Evolutionary conservation across 2,888 invertebrate species (phyloP).

Genomic region (Falcaria lacertinaria): DNA sequence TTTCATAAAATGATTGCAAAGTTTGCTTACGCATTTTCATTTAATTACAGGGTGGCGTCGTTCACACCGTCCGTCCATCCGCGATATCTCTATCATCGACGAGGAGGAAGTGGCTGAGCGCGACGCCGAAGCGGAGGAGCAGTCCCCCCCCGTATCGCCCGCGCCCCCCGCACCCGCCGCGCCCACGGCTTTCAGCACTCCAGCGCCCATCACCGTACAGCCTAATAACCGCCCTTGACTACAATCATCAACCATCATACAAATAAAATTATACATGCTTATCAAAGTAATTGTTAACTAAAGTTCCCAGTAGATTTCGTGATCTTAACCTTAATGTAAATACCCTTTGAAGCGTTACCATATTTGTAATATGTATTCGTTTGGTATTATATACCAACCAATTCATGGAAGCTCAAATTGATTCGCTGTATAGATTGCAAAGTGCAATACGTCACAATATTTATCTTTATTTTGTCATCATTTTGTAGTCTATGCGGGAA

Average conservation of each 20-base stretch:
- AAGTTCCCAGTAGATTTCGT: too few species aligned
- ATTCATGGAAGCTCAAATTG: too few species aligned
- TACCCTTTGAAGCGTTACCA: too few species aligned
- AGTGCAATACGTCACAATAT: too few species aligned
- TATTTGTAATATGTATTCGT: too few species aligned
- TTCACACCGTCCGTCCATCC: constrained; percentile 89
- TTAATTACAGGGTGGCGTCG: constrained; percentile 83
- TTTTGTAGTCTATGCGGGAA: too few species aligned
- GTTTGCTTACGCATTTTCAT: background rate
- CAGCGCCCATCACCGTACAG: constrained; percentile 66
- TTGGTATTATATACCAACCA: too few species aligned
- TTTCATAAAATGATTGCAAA: too few species aligned
- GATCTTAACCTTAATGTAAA: too few species aligned
- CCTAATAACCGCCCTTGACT: constrained; percentile 56
- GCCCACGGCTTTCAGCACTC: constrained; percentile 51
- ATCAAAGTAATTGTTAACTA: constrained; percentile 8
- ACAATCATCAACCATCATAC: constrained; percentile 6
- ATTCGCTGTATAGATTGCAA: too few species aligned
- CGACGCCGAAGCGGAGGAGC: constrained; percentile 55
- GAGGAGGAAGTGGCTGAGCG: constrained; percentile 86
- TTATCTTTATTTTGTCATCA: too few species aligned
- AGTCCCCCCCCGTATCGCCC: constrained; percentile 33
- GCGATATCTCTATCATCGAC: constrained; percentile 92
- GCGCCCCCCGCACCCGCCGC: constrained; percentile 25
- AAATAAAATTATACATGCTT: constrained; percentile 11